Percentiles rank a stretch among this genome's conserved stretches.
Conservation (phyloP, 37 sponge, comb jelly and placozoan species). For the Sycon ciliatum region DNA sequence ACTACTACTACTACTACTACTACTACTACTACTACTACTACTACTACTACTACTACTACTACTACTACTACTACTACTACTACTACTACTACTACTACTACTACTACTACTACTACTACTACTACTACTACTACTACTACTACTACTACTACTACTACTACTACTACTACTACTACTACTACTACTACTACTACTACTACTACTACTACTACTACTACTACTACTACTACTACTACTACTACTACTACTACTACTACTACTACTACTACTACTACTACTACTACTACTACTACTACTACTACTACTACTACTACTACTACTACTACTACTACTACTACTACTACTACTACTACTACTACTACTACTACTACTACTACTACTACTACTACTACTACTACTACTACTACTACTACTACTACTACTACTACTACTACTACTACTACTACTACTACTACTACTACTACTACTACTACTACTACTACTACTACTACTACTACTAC, state of each 20-base stretch:
- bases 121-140: slow-evolving; percentile 9
- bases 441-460: slow-evolving; percentile 9
- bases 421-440: slow-evolving; percentile 9
- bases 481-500: slow-evolving; percentile 9
- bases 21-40: slow-evolving; percentile 9
- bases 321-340: slow-evolving; percentile 9
- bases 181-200: slow-evolving; percentile 9
- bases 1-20: slow-evolving; percentile 9
- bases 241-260: slow-evolving; percentile 9
- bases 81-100: slow-evolving; percentile 9
- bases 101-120: slow-evolving; percentile 9
- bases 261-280: slow-evolving; percentile 9
- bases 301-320: slow-evolving; percentile 9
- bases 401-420: slow-evolving; percentile 9
- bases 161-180: slow-evolving; percentile 9
- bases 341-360: slow-evolving; percentile 9
- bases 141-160: slow-evolving; percentile 9
- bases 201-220: slow-evolving; percentile 9
- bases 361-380: slow-evolving; percentile 9
- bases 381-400: slow-evolving; percentile 9
- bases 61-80: slow-evolving; percentile 9
- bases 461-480: slow-evolving; percentile 9
- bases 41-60: slow-evolving; percentile 9
- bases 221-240: slow-evolving; percentile 9
- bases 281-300: slow-evolving; percentile 9